These are phyloP conservation scores for Styela clava DNA, from an alignment of 23 tunicate genomes.

Conservation along the genomic window DNA sequence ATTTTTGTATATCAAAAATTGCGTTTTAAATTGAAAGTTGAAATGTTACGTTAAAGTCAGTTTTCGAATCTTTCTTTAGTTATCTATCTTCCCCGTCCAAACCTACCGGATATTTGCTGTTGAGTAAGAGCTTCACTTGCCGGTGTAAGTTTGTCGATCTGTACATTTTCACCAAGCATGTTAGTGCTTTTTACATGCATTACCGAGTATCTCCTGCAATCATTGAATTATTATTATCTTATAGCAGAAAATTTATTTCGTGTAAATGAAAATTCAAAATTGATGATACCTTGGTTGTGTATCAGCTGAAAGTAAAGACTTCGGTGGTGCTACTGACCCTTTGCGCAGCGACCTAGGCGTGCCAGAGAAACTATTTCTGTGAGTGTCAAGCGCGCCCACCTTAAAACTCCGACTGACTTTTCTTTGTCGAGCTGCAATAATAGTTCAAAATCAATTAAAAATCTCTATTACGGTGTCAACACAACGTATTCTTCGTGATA, in stretches of 20 bases:
- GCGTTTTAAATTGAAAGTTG: too few relatives aligned
- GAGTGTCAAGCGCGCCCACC: neutral
- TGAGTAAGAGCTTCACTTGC: conserved; percentile 44
- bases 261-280: too few relatives aligned
- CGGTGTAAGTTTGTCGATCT: conserved; percentile 30
- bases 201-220: conserved; percentile 13
- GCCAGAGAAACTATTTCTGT: conserved; percentile 1
- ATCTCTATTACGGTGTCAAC: too few relatives aligned
- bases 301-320: neutral
- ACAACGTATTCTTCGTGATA: too few relatives aligned
- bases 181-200: conserved; percentile 35
- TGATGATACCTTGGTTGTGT: neutral
- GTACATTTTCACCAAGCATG: neutral
- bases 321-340: neutral
- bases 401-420: neutral
- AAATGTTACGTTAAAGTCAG: too few relatives aligned
- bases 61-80: too few relatives aligned
- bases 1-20: too few relatives aligned
- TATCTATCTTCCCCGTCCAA: too few relatives aligned
- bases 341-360: neutral
- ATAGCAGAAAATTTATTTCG: too few relatives aligned
- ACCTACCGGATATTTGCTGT: conserved; percentile 40
- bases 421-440: neutral
- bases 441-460: too few relatives aligned
- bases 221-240: neutral